Percentiles rank a stretch among this genome's conserved stretches.
These are phyloP conservation scores for Exephanes ischioxanthus DNA, from an alignment of 2,888 invertebrate species.

Conservation along the genomic window DNA sequence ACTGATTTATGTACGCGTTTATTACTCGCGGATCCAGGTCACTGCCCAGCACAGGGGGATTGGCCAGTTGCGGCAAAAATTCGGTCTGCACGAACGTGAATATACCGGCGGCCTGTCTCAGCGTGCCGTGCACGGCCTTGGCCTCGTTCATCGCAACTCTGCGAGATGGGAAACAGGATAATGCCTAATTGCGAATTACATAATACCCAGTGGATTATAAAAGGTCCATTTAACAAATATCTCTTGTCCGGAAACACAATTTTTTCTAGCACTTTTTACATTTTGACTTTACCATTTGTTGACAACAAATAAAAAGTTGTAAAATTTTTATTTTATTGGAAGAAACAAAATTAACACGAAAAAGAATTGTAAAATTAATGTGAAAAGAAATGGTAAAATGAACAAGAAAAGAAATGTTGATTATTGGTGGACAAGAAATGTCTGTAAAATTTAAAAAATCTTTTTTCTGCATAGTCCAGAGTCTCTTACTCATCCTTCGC, in stretches of 20 bases:
- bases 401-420: neutral
- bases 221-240: neutral
- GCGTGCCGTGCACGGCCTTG: constrained; percentile 87
- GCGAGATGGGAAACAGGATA: constrained; percentile 48
- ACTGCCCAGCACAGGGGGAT: constrained; percentile 83
- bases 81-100: constrained; percentile 87
- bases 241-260: neutral
- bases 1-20: constrained; percentile 88
- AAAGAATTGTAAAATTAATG: too few species aligned
- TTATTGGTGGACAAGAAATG: neutral
- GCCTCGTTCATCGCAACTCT: constrained; percentile 87
- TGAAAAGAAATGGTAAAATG: neutral
- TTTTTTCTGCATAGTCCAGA: neutral
- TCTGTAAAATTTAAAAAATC: neutral
- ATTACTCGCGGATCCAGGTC: constrained; percentile 87
- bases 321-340: too few species aligned
- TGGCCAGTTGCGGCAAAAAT: constrained; percentile 81
- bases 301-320: neutral
- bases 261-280: too few species aligned
- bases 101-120: constrained; percentile 88
- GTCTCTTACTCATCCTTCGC: constrained; percentile 81
- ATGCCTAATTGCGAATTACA: neutral
- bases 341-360: too few species aligned
- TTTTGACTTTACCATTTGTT: neutral
- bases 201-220: constrained; percentile 7